A percentile compares a stretch with the other conserved stretches of the same genome.
Evolutionary conservation across 2,888 invertebrate genomes (phyloP).

Genomic region (Rhopalosiphum nymphaeae): DNA sequence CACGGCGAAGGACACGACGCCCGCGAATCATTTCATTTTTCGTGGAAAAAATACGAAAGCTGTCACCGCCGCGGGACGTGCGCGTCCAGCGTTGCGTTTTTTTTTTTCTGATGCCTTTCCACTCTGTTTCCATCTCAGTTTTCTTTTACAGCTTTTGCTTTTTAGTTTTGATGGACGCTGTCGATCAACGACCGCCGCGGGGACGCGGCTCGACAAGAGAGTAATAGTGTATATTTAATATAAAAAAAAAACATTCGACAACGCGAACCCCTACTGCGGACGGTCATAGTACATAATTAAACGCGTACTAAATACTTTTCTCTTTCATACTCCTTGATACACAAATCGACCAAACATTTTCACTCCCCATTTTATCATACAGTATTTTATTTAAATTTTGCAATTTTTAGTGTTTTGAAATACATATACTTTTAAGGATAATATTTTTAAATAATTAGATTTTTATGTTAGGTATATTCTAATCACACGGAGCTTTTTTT

Average conservation of each 20-base stretch:
- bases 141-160: not conserved
- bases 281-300: conserved; percentile 11
- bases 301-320: not conserved
- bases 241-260: not conserved
- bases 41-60: conserved; percentile 59
- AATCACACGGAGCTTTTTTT: not conserved
- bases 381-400: not conserved
- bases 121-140: not conserved
- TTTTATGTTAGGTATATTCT: not conserved
- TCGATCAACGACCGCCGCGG: conserved; percentile 67
- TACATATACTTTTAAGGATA: not conserved
- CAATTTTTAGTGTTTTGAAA: not conserved
- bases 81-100: conserved; percentile 33
- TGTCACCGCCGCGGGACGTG: conserved; percentile 66
- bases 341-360: not conserved
- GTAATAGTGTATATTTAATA: not conserved
- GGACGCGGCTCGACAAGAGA: conserved; percentile 42
- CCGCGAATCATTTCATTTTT: conserved; percentile 41
- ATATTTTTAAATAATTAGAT: not conserved
- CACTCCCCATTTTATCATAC: not conserved
- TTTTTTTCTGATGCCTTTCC: no score
- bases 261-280: not conserved
- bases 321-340: not conserved
- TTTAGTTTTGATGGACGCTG: conserved; percentile 66
- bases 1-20: conserved; percentile 28